Evolutionary conservation across 1,140 invertebrate genomes (phyloP).

Genomic region (Magallana angulata): DNA sequence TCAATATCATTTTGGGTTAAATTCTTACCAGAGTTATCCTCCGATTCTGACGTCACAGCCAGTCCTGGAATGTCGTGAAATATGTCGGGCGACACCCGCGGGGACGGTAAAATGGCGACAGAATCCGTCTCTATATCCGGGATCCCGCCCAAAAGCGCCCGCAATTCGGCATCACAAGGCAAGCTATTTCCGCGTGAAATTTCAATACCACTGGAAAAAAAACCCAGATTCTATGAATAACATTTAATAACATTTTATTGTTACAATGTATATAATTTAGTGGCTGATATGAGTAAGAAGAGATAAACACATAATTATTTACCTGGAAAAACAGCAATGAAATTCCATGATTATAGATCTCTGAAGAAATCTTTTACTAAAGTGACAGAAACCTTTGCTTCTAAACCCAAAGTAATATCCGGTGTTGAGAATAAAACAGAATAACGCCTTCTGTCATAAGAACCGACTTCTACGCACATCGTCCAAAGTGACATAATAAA

Average conservation of each 20-base stretch:
- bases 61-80: slow-evolving; percentile 52
- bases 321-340: not conserved
- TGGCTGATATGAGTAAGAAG: no score
- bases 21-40: slow-evolving; percentile 52
- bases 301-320: no score
- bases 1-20: no score
- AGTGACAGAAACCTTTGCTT: not conserved
- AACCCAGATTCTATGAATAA: not conserved
- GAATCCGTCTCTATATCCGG: slow-evolving; percentile 49
- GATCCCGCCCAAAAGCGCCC: slow-evolving; percentile 42
- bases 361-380: not conserved
- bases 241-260: no score
- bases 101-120: slow-evolving; percentile 48
- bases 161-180: slow-evolving; percentile 48
- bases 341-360: not conserved
- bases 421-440: no score
- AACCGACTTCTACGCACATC: no score
- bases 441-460: no score
- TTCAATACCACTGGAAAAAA: slow-evolving; percentile 52
- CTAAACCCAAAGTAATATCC: not conserved
- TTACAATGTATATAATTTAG: no score
- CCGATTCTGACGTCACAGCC: slow-evolving; percentile 55
- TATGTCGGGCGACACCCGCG: slow-evolving; percentile 54
- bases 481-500: no score
- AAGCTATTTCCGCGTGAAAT: slow-evolving; percentile 56